Base-by-base conservation (phyloP, 2,888 invertebrate species). In the Helleia helle region DNA sequence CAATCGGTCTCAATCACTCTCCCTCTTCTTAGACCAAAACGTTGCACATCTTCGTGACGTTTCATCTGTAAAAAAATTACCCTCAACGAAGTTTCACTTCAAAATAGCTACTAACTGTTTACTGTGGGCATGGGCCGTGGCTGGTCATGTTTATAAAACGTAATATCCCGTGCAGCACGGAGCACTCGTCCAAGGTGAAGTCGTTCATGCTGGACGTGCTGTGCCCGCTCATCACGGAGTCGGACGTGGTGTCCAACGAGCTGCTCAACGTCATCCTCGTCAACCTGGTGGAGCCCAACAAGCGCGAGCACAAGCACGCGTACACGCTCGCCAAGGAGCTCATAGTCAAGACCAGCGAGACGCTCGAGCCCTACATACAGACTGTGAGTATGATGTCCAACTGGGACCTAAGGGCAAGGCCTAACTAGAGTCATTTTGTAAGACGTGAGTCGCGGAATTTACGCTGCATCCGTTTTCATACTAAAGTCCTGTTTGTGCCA, bases 151-250 rank as follows among this genome's bases (percentile, higher is more conserved):
- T 15, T 15, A 26, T 44, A 27, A 37, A 31, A 12, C 8, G 37
- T 17, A n/a, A 22, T 26, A 24, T 18, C 27, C 14, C 38, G 18
- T 14, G 5, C 71, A 96, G 95, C 74, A 96, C 96, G 69, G 96
- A 97, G 67, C 98, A 98, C 79, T 97, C 97, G 6, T 91, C 92
- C 8, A 96, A 97, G 83, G 97, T 99, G 36, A 97, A 96, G 65
- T 95, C 94, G 48, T 97, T 98, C 72, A 97, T 99, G 93, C 83
- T 98, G 60, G 98, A 99, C 71, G 95, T 98, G 39, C 88, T 99
- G 49, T 93, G 94, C 59, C 97, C 98, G 0, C 86, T 99, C 28
- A 95, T 99, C 57, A 94, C 95, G 13, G 98, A 99, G 77, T 95
- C 96, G 4, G 98, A 99, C 70, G 92, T 94, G 56, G 95, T 99